Evolutionary conservation across 2,113 vertebrate genomes (phyloP), one percentile per base, ranked within the genome.

Genomic region (Python bivittatus): DNA sequence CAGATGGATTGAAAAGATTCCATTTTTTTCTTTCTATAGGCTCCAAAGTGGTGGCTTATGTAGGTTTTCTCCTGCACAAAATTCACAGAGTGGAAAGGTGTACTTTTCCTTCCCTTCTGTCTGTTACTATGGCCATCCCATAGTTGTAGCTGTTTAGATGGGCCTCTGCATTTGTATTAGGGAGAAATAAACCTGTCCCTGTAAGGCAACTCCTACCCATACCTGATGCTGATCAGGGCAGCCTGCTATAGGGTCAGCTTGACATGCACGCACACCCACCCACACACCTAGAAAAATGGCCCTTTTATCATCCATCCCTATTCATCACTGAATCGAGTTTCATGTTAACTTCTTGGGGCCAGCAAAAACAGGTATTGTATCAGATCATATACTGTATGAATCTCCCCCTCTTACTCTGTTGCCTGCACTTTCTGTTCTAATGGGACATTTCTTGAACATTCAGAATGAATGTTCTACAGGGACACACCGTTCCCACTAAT

Each of bases 401-500:
- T 0, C 58, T 1, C 1, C 6, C 42, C 54, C 87, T 1, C 68
- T 48, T 23, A 22, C 88, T 60, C n/a, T 56, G 60, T n/a, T 94
- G 61, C 89, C 68, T 38, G 79, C 20, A 88, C 79, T 3, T 33
- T 54, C 33, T n/a, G 54, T 58, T 44, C 86, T 44, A 38, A 48
- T 4, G 6, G 8, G 56, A 33, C 44, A 89, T 42, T 44, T 4
- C 68, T 79, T 23, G 57, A 11, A 56, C 61, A 87, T 89, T 89
- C 60, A 56, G 44, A 84, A 84, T 88, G 25, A 84, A 89, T 0
- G 42, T 92, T 64, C 53, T 38, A 8, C 8, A 0, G 42, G 93
- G 83, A 95, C 17, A 17, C 84, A 88, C 89, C 92, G 96, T 96
- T 96, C 96, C 93, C 91, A 85, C 0, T 0, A 54, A 1, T 90